Evolutionary conservation across 2,797 vertebrate genomes (phyloP).

Genomic region (Buceros bicornis): DNA sequence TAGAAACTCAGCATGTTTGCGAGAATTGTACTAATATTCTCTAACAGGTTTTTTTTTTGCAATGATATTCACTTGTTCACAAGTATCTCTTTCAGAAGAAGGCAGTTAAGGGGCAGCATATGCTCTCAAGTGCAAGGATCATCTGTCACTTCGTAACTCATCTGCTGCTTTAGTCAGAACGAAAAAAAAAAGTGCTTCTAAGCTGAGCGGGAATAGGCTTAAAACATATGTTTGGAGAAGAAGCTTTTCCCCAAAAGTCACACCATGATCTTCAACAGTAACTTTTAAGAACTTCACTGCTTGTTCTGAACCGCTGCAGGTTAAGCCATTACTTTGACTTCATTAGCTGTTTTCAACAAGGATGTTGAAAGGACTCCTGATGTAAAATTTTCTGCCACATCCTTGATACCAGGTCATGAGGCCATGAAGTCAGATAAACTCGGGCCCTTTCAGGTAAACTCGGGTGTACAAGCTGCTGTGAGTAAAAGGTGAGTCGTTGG

Average conservation of each 20-base stretch:
- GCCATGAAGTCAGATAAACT: not conserved
- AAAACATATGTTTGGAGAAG: not conserved
- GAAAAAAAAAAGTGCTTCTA: not conserved
- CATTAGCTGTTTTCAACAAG: not conserved
- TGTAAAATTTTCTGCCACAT: not conserved
- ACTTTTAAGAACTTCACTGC: not conserved
- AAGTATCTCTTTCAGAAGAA: not conserved
- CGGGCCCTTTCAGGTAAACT: not conserved
- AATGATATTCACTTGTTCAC: not conserved
- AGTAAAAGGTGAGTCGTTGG: not conserved
- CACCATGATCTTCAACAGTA: not conserved
- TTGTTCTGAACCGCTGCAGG: not conserved
- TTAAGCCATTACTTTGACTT: not conserved
- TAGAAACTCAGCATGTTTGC: not conserved
- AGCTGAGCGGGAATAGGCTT: not conserved
- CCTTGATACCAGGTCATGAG: not conserved
- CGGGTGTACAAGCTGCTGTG: fast-evolving
- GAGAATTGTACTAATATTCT: not conserved
- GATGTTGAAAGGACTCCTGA: not conserved
- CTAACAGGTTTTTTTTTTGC: not conserved
- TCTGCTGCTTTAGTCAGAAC: constrained; percentile 21
- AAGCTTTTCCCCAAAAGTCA: not conserved
- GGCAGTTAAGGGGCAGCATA: constrained; percentile 31
- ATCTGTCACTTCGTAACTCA: constrained; percentile 3
- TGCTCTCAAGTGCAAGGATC: constrained; percentile 12